Evolutionary conservation across 2,888 invertebrate genomes (phyloP), one percentile per base, ranked within the genome.

Genomic region (Troilus luridus): DNA sequence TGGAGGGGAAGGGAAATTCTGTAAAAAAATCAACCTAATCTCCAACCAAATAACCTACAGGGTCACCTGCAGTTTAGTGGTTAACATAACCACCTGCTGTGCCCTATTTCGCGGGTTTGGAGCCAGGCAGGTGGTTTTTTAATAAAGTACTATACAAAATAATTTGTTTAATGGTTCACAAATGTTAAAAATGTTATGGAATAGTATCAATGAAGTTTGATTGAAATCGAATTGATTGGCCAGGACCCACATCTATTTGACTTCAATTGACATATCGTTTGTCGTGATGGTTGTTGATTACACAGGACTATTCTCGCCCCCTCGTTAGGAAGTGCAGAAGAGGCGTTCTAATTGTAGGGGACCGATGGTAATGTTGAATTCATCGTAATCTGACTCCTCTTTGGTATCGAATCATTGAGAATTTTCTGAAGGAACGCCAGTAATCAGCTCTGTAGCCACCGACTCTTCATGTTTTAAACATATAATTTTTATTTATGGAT

Each of bases 181-280:
- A 41, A 5, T 41, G 41, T 41, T 41, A 41, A 67, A 67, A 67
- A 24, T 67, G 72, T 77, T 77, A 41, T 27, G 41, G 3, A 77
- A 77, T 27, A 27, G 41, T 77, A 41, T 7, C 72, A 77, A 77
- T 77, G 2, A 41, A 41, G 72, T 77, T 77, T 77, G 41, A 41
- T 77, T 77, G 41, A 77, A 77, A 77, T 77, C 17, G 6, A 77
- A 41, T 77, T 77, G 72, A 77, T 41, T 41, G 17, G 1, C 19
- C 17, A 41, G 72, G 27, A 41, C 27, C 72, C 72, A 41, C 41
- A 77, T 77, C 72, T 77, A 77, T 27, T 77, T 77, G 41, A 77
- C 72, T 41, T 77, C 72, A 77, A 77, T 77, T 77, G 72, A 41
- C 27, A 77, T 8, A 77, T 77, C 72, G 72, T 77, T 41, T 77